Evolutionary conservation across 2,888 invertebrate species (phyloP).

Genomic region (Emesis castigata): DNA sequence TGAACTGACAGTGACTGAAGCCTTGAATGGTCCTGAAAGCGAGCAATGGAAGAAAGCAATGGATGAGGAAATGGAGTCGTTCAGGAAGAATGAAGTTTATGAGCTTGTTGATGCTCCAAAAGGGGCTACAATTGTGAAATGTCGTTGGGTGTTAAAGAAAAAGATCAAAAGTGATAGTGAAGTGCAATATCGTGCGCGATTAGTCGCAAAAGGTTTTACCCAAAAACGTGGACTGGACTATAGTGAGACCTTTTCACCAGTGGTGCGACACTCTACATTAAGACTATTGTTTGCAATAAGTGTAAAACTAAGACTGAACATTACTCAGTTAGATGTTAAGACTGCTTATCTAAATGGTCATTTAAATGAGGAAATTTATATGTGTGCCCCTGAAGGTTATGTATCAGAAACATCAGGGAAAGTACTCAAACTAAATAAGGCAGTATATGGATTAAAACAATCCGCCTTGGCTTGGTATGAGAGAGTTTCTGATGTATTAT

Average conservation of each 20-base stretch:
- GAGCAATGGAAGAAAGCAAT: constrained; percentile 21
- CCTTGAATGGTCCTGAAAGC: neutral
- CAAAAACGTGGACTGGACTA: constrained; percentile 26
- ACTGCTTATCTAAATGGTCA: constrained; percentile 24
- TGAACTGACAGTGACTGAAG: neutral
- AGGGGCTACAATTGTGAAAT: constrained; percentile 28
- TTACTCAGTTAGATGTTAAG: constrained; percentile 15
- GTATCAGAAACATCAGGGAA: neutral
- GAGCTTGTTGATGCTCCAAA: constrained; percentile 26
- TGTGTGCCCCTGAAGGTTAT: constrained; percentile 23
- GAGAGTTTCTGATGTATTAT: constrained; percentile 5
- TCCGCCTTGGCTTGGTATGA: constrained; percentile 19
- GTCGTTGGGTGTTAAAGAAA: constrained; percentile 21
- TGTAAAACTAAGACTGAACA: constrained; percentile 11
- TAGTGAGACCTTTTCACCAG: constrained; percentile 22
- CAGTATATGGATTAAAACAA: constrained; percentile 24
- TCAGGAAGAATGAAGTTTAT: constrained; percentile 23
- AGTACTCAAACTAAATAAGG: neutral
- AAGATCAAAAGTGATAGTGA: constrained; percentile 25
- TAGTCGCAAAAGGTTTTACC: constrained; percentile 39
- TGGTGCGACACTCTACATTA: constrained; percentile 20
- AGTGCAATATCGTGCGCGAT: constrained; percentile 33
- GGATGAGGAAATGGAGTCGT: constrained; percentile 22
- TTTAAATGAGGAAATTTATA: constrained; percentile 20
- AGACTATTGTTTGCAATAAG: constrained; percentile 1